Base-by-base conservation (phyloP, 1,140 invertebrate genomes). In the Colletes gigas region DNA sequence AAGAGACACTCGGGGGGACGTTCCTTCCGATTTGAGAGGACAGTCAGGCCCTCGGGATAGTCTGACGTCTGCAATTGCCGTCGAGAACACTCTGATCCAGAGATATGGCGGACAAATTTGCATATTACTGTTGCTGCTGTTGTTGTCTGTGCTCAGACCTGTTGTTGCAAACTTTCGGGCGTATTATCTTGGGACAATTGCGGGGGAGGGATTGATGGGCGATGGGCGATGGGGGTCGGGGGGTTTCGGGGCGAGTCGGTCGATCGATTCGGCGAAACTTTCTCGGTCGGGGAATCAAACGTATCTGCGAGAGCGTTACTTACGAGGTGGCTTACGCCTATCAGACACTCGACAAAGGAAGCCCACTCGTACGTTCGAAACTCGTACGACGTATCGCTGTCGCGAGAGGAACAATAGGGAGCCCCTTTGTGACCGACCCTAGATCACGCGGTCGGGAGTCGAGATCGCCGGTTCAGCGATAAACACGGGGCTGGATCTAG, bases 381-480 rank as follows among this genome's bases (percentile, higher is more conserved):
- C 39, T 81, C 73, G 67, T n/a, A 57, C 65, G 73, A 77, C 76
- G 72, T 68, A 81, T 85, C 59, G 66, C 66, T 39, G 59, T 84
- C 71, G 66, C 74, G 78, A 19, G 57, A 65, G 78, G 83, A 76
- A 83, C 72, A 87, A 85, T 83, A 54, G 63, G 17, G 69, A 62
- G 39, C 30, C 78, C 52, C 73, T 85, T 81, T 69, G 73, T 69
- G 74, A 30, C 55, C 19, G 72, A 75, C 78, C 70, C 78, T 84
- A 81, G 69, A 71, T 82, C 80, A 65, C 57, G 77, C 79, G 75
- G 73, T 66, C 62, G 63, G 59, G 82, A 86, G 82, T 14, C 60
- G 62, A 84, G 83, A 85, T 78, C 74, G 80, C 67, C 62, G 62
- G 78, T 86, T 86, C 73, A 75, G 68, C 69, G 70, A 87, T 87